Conservation (phyloP, 2,797 vertebrate species). For the Varecia variegata region DNA sequence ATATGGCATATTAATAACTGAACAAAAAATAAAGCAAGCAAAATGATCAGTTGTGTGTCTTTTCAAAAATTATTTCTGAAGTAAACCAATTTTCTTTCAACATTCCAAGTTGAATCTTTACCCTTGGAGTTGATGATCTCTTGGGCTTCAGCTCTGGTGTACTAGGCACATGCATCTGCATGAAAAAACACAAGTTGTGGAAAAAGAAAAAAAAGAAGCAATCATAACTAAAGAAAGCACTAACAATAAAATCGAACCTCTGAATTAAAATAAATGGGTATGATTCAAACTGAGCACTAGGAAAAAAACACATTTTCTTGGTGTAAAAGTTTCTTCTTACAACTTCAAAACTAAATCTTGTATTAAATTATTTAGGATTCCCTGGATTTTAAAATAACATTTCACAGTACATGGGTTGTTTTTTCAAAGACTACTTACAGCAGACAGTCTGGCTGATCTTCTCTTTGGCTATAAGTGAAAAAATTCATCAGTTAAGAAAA, state of each 20-base stretch:
- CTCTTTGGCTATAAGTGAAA: constrained; percentile 90
- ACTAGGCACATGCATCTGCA: constrained; percentile 87
- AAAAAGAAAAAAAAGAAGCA: constrained; percentile 7
- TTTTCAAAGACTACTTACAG: constrained; percentile 87
- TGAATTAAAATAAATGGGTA: constrained; percentile 19
- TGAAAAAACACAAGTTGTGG: constrained; percentile 9
- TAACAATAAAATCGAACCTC: constrained; percentile 15
- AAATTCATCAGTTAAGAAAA: constrained; percentile 33
- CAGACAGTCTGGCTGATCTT: constrained; percentile 94
- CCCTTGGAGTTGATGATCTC: constrained; percentile 92
- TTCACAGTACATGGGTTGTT: neutral
- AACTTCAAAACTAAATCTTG: constrained; percentile 13
- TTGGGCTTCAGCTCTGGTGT: constrained; percentile 92
- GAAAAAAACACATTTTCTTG: neutral
- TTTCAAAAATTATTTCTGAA: constrained; percentile 12
- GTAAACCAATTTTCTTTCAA: neutral
- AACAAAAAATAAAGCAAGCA: constrained; percentile 14
- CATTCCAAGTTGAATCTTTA: constrained; percentile 75
- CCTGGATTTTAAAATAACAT: constrained; percentile 48
- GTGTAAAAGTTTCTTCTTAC: neutral
- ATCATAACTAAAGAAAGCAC: constrained; percentile 30
- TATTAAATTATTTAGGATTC: constrained; percentile 12
- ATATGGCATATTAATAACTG: neutral
- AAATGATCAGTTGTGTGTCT: neutral
- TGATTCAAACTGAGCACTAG: constrained; percentile 5